These are phyloP conservation scores for Sebastes fasciatus DNA, from an alignment of 2,113 vertebrate genomes.

Conservation along the genomic window DNA sequence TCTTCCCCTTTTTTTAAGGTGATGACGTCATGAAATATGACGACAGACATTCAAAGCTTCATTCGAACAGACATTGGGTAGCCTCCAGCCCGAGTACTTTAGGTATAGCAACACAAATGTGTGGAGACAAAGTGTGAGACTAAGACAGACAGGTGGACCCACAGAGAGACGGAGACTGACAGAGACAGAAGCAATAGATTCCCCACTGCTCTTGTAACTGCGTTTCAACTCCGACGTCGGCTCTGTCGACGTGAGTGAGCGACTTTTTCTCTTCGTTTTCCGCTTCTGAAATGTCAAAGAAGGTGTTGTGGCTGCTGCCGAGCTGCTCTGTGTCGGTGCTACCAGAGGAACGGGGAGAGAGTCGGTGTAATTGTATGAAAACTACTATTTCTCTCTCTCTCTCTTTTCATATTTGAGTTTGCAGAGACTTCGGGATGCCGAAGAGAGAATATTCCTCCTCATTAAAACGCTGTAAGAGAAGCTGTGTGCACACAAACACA, in stretches of 20 bases:
- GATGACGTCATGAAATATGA: background rate
- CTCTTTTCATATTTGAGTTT: conserved; percentile 33
- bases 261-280: conserved; percentile 17
- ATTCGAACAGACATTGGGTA: background rate
- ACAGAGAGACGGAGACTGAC: conserved; percentile 24
- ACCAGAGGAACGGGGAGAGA: background rate
- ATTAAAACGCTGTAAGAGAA: conserved; percentile 39
- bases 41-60: background rate
- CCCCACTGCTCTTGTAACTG: conserved; percentile 43
- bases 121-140: conserved; percentile 18
- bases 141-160: conserved; percentile 29
- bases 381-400: conserved; percentile 10
- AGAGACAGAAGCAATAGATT: conserved; percentile 37
- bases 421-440: conserved; percentile 24
- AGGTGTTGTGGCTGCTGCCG: background rate
- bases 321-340: conserved; percentile 22
- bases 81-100: background rate
- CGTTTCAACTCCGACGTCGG: conserved; percentile 43
- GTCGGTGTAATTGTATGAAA: conserved; percentile 53
- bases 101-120: background rate
- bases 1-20: background rate
- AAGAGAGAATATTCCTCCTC: conserved; percentile 42
- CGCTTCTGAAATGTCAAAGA: conserved; percentile 47
- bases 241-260: conserved; percentile 36
- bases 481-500: conserved; percentile 28